phyloP scores from a whole-genome alignment of 2,113 vertebrate genomes.

The Festucalex cinctus region DNA sequence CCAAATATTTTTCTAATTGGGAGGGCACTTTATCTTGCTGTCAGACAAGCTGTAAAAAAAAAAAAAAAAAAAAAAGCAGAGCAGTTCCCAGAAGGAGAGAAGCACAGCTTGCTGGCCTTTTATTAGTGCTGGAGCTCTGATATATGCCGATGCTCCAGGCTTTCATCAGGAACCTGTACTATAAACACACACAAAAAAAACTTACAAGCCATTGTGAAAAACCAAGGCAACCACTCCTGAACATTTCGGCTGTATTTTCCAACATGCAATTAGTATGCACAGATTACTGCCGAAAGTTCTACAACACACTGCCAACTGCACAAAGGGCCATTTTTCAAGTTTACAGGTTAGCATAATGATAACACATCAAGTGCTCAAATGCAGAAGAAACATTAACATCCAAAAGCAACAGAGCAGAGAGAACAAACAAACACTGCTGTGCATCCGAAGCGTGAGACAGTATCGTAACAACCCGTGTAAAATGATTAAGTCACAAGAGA shows the following conservation, averaged over 20 bases:
- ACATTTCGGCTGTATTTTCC: conserved; percentile 34
- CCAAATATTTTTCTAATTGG: conserved; percentile 84
- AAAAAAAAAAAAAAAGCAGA: conserved; percentile 75
- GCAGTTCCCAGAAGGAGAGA: conserved; percentile 74
- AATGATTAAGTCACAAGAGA: conserved; percentile 49
- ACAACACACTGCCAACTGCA: conserved; percentile 30
- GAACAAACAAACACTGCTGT: conserved; percentile 40
- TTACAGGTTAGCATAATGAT: conserved; percentile 29
- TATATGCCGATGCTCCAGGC: conserved; percentile 71
- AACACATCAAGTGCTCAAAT: conserved; percentile 25
- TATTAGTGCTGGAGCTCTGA: conserved; percentile 75
- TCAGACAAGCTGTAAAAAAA: conserved; percentile 76
- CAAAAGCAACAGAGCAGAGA: conserved; percentile 34
- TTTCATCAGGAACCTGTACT: conserved; percentile 70
- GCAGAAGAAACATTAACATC: conserved; percentile 33
- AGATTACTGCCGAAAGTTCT: conserved; percentile 34
- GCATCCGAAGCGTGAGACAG: conserved; percentile 29
- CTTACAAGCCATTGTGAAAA: conserved; percentile 34
- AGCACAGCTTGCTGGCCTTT: conserved; percentile 74
- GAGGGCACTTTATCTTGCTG: conserved; percentile 80
- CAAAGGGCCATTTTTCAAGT: conserved; percentile 19
- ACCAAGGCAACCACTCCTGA: conserved; percentile 31
- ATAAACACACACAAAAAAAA: conserved; percentile 56
- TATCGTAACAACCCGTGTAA: conserved; percentile 35
- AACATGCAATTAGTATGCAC: conserved; percentile 39